Evolutionary conservation across 1,140 invertebrate species (phyloP), one percentile per base, ranked within the genome.

Genomic region (Coelopa frigida): DNA sequence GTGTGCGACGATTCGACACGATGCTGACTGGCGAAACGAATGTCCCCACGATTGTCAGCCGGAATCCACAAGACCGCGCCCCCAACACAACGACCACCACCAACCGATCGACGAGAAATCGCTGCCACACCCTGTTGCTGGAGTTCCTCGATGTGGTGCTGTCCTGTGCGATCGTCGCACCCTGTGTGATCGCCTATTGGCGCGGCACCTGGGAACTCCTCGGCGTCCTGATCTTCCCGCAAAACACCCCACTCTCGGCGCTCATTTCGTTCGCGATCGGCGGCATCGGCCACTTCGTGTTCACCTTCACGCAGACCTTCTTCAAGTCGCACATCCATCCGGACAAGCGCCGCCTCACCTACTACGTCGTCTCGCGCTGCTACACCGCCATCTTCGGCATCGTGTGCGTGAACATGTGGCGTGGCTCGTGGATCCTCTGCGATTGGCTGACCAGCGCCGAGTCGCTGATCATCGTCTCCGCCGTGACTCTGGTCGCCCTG

Each of bases 151-250:
- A 91, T 63, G 74, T 76, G 11, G 55, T 84, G 12, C 76, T 91
- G 56, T 83, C 86, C 5, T 78, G 81, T 35, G 58, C 78, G 1
- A 72, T 91, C 10, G 78, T 88, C 5, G 82, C 84, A 1, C 87
- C 87, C 7, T 77, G 82, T 8, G 86, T 89, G 2, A 85, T 92
- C 7, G 78, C 80, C 36, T 91, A 89, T 61, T 92, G 88, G 88
- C 75, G 88, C 22, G 85, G 86, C 40, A 86, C 85, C 22, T 92
- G 87, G 87, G 77, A 79, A 33, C 75, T 92, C 14, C 82, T 87
- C 74, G 84, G 83, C 49, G 58, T 79, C 22, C 82, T 84, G 61
- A 72, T 89, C 18, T 78, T 79, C 37, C 82, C 84, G 2, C 66
- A 73, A 0, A 59, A 79, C 22, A 59, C 68, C 10, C 62, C 78